Evolutionary conservation across 2,888 invertebrate genomes (phyloP), one percentile per base, ranked within the genome.

Genomic region (Rapana venosa): DNA sequence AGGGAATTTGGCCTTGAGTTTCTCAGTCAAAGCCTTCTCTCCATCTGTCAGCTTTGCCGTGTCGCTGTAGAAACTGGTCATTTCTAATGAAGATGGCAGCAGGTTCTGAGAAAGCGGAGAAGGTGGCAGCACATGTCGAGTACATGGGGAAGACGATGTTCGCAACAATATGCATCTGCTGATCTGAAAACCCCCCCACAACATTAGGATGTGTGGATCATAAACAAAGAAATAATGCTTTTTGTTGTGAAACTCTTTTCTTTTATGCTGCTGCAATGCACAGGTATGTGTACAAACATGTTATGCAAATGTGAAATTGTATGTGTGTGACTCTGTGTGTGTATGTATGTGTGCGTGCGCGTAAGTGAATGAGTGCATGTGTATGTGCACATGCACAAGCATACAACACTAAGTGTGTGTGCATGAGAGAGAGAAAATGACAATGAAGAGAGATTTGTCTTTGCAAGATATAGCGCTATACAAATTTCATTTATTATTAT

Each of bases 1-100:
- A 32, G 95, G 95, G 92, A 96, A 96, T 83, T 94, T 93, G 17
- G 92, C 89, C 70, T 92, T 93, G 32, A 96, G 93, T 74, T 95
- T 90, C 26, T 93, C 90, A 8, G 91, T 91, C 81, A 96, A 92
- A 85, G 93, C 92, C 88, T 94, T 92, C 91, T 96, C 96, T 13
- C 95, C 95, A n/a, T 95, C 94, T 74, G 94, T 94, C 0, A 93
- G 90, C 58, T 91, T 85, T 4, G 32, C n/a, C 13, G 13, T 66
- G 0, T 22, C 66, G 66, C 86, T 86, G 86, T 66, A 66, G 17
- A 26, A 22, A 66, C 86, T 32, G 32, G 30, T 6, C 5, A 5
- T 58, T 22, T 30, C 66, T 6, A 15, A 30, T 13, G 30, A 22
- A 6, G 35, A 61, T 26, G 61, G 86, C 30, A 58, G 56, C 32